Conservation (phyloP, 2,888 invertebrate species). For the Melanargia galathea region DNA sequence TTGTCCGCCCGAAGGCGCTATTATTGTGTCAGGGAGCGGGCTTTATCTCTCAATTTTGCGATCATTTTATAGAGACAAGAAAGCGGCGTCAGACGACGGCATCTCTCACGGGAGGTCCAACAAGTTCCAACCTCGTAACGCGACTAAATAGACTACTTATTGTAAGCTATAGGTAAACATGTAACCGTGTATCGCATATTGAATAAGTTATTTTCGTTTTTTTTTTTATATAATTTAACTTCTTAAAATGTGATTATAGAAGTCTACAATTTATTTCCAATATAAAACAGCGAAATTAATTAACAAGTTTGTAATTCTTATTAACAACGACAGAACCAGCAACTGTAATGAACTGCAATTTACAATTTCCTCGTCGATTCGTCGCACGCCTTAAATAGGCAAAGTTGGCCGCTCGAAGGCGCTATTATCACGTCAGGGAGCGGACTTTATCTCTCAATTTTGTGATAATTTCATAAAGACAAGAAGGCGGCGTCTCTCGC, state of each 20-base stretch:
- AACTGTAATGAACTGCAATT: slow-evolving; percentile 25
- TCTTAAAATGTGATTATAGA: background rate
- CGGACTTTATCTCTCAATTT: slow-evolving; percentile 75
- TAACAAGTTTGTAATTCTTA: slow-evolving; percentile 28
- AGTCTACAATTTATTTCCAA: background rate
- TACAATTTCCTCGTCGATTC: slow-evolving; percentile 46
- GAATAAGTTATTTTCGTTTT: background rate
- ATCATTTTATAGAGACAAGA: slow-evolving; percentile 70
- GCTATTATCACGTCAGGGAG: slow-evolving; percentile 70
- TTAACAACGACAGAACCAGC: slow-evolving; percentile 12
- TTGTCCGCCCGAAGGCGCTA: slow-evolving; percentile 54
- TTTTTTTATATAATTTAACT: background rate
- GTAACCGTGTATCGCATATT: background rate
- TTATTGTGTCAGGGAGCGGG: slow-evolving; percentile 68
- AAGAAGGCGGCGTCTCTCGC: slow-evolving; percentile 54
- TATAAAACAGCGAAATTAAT: slow-evolving; percentile 9
- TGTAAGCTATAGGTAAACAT: slow-evolving; percentile 49
- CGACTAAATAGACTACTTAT: slow-evolving; percentile 62
- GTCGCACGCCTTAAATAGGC: slow-evolving; percentile 60
- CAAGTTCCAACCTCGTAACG: slow-evolving; percentile 41
- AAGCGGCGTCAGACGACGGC: slow-evolving; percentile 54
- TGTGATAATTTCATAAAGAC: slow-evolving; percentile 74
- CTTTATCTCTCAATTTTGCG: slow-evolving; percentile 76
- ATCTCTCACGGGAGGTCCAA: slow-evolving; percentile 67
- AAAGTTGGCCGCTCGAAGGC: slow-evolving; percentile 52